phyloP scores from a whole-genome alignment of 2,797 vertebrate species.

The Oryzias dopingdopingensis region DNA sequence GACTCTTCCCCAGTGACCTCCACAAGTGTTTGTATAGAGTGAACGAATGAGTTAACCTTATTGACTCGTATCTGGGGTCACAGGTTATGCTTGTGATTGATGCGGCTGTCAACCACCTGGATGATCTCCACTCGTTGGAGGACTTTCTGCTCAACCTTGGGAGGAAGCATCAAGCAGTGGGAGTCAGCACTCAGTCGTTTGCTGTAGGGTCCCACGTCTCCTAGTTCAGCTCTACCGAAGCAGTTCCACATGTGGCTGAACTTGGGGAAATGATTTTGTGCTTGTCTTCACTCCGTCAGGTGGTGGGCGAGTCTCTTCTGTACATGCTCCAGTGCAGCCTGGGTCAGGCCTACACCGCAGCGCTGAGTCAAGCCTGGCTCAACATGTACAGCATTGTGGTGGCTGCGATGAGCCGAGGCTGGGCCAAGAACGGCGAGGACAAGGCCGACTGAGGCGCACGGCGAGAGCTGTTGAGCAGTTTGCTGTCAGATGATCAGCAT shows the following conservation, averaged over 20 bases:
- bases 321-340: constrained; percentile 93
- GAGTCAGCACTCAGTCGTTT: constrained; percentile 89
- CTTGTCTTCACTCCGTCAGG: constrained; percentile 66
- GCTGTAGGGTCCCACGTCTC: constrained; percentile 74
- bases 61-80: constrained; percentile 1
- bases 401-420: constrained; percentile 87
- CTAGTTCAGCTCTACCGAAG: constrained; percentile 16
- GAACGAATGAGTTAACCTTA: not conserved
- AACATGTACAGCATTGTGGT: constrained; percentile 88
- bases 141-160: constrained; percentile 89
- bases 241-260: constrained; percentile 18
- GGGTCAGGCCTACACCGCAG: constrained; percentile 84
- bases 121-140: constrained; percentile 87
- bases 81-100: constrained; percentile 97
- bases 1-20: constrained; percentile 4
- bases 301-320: constrained; percentile 89
- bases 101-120: constrained; percentile 88
- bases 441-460: constrained; percentile 74
- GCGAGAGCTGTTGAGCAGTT: constrained; percentile 45
- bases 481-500: constrained; percentile 56
- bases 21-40: not conserved
- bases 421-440: constrained; percentile 80
- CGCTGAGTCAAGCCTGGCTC: constrained; percentile 87
- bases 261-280: constrained; percentile 13
- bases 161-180: constrained; percentile 89